Conservation (phyloP, 2,797 vertebrate genomes). For the Tokudaia muenninki region DNA sequence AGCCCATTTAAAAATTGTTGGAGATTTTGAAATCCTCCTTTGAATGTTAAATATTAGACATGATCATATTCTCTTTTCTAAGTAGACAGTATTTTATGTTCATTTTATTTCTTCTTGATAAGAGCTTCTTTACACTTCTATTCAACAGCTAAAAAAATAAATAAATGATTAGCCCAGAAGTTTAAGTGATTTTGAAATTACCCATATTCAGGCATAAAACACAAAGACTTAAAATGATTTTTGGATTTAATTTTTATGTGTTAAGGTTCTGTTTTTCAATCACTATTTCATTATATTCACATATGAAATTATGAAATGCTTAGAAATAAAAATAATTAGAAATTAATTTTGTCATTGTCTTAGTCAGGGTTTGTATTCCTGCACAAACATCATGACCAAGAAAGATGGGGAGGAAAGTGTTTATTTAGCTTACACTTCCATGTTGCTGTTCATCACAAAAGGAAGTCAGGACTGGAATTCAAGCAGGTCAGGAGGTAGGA, state of each 20-base stretch:
- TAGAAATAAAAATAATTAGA: neutral
- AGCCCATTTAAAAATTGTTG: neutral
- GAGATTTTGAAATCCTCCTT: neutral
- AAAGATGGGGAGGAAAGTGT: no score
- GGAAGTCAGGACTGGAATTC: no score
- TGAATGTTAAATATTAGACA: neutral
- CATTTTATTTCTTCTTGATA: conserved; percentile 21
- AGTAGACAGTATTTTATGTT: neutral
- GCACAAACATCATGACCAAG: no score
- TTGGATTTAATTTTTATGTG: neutral
- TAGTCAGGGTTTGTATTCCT: no score
- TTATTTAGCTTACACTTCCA: no score
- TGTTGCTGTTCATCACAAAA: no score
- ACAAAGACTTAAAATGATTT: neutral
- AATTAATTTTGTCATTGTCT: neutral
- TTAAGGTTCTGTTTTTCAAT: neutral
- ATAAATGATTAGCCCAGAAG: neutral
- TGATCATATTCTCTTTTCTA: conserved; percentile 22
- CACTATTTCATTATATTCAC: neutral
- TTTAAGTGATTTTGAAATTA: conserved; percentile 41
- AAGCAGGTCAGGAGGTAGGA: no score
- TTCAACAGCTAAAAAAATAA: neutral
- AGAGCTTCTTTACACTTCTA: neutral
- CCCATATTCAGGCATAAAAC: neutral
- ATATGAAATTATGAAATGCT: neutral